Percentiles rank a stretch among this genome's conserved stretches.
These are phyloP conservation scores for Sparus aurata DNA, from an alignment of 2,797 vertebrate species.

Conservation along the genomic window DNA sequence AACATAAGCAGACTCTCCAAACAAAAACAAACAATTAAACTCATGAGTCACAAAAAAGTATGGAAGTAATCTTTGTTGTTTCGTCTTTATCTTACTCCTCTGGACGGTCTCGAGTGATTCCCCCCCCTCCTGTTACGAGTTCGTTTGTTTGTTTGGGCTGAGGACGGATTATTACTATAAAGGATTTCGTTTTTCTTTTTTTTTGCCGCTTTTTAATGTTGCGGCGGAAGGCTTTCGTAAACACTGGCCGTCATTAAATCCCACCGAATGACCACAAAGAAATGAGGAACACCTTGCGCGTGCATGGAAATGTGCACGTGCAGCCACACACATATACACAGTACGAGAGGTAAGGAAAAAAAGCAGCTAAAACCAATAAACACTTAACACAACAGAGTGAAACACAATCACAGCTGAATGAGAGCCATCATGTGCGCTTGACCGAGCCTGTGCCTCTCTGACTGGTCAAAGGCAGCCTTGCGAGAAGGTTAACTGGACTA, in stretches of 20 bases:
- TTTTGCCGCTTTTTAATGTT: too few relatives aligned
- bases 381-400: conserved; percentile 75
- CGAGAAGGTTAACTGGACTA: conserved; percentile 84
- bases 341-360: not conserved
- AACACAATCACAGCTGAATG: conserved; percentile 75
- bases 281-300: conserved; percentile 43
- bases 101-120: conserved; percentile 68
- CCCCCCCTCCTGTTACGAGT: conserved; percentile 42
- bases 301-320: conserved; percentile 5
- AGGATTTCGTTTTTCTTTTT: conserved; percentile 70
- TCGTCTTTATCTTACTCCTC: conserved; percentile 68
- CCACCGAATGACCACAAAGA: conserved; percentile 63
- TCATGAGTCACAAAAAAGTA: conserved; percentile 75
- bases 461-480: conserved; percentile 79
- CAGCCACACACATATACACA: conserved; percentile 1
- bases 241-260: conserved; percentile 70
- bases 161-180: conserved; percentile 69
- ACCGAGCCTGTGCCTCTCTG: conserved; percentile 70
- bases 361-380: conserved; percentile 70
- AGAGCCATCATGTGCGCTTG: conserved; percentile 76
- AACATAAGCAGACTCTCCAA: conserved; percentile 77
- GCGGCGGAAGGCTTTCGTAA: conserved; percentile 62
- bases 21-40: conserved; percentile 82
- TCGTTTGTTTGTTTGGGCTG: conserved; percentile 72
- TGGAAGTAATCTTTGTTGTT: conserved; percentile 78